Conservation (phyloP, 2,888 invertebrate species). For the Agonopterix arenella region DNA sequence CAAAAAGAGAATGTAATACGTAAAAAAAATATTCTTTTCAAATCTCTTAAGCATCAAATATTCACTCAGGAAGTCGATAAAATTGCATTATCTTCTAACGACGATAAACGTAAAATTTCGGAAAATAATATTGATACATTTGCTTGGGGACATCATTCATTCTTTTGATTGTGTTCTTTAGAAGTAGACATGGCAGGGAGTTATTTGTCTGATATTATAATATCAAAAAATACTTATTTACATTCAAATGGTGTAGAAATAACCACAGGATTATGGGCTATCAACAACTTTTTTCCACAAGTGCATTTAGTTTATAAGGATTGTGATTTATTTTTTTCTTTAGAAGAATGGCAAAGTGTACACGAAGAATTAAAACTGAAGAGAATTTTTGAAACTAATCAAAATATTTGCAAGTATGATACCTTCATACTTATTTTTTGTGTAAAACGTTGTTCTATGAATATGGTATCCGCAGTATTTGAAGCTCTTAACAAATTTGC, state of each 20-base stretch:
- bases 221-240: constrained; percentile 17
- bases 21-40: not conserved
- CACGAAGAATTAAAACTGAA: not conserved
- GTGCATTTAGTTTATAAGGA: constrained; percentile 16
- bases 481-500: not conserved
- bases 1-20: not conserved
- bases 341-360: not conserved
- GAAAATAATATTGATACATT: constrained; percentile 1
- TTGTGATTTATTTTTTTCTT: not conserved
- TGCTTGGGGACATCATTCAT: constrained; percentile 1
- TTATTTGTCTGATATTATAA: not conserved
- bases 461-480: not conserved
- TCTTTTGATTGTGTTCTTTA: constrained; percentile 16
- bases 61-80: constrained; percentile 3
- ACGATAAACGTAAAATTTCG: constrained; percentile 1
- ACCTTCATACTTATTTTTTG: not conserved
- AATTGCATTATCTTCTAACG: constrained; percentile 2
- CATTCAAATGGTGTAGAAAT: constrained; percentile 20
- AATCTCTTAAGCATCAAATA: constrained; percentile 1
- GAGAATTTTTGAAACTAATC: not conserved
- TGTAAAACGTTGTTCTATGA: not conserved
- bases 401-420: not conserved
- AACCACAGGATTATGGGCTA: constrained; percentile 20
- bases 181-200: constrained; percentile 15
- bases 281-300: constrained; percentile 21